Evolutionary conservation across 1,140 invertebrate genomes (phyloP), one percentile per base, ranked within the genome.

Genomic region (Drosophila takahashii): DNA sequence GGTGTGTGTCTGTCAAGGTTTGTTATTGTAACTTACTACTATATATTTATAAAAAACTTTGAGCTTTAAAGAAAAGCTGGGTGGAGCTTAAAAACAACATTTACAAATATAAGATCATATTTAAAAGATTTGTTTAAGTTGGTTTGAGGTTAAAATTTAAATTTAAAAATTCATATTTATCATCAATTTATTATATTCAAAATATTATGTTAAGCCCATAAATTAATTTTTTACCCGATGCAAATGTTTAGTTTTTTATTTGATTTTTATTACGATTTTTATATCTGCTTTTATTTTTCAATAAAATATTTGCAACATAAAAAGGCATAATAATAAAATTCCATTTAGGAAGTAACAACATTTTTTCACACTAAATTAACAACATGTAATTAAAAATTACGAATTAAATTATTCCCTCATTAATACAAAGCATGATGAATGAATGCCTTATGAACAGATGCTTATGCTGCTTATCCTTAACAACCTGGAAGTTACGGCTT

Each of bases 401-500:
- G n/a, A 16, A 50, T 32, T 50, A 41, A 48, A 39, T 48, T 29
- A 47, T 39, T 11, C 10, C n/a, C 34, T 27, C 13, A 39, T 53
- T 26, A 26, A 45, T 69, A 34, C 26, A 9, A 57, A 56, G 44
- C 53, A 67, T 58, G 48, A 56, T 50, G 36, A 45, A 52, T 57
- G 34, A 45, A 52, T 57, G 34, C 15, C 39, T 79, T 71, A 74
- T 62, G 58, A 54, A 18, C 29, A 58, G 39, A 45, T 16, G 41
- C 22, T 8, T 45, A 45, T 60, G 70, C 48, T 66, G 66, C 61
- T 77, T 87, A 86, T 85, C 81, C 81, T 86, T 78, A 87, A 53
- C 57, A 71, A 87, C 75, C 59, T 75, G 84, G 84, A 87, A 87
- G 71, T 77, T 47, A 39, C 37, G 41, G 72, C 79, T 76, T 70